Evolutionary conservation across 1,140 invertebrate species (phyloP).

Genomic region (Aplysia californica): DNA sequence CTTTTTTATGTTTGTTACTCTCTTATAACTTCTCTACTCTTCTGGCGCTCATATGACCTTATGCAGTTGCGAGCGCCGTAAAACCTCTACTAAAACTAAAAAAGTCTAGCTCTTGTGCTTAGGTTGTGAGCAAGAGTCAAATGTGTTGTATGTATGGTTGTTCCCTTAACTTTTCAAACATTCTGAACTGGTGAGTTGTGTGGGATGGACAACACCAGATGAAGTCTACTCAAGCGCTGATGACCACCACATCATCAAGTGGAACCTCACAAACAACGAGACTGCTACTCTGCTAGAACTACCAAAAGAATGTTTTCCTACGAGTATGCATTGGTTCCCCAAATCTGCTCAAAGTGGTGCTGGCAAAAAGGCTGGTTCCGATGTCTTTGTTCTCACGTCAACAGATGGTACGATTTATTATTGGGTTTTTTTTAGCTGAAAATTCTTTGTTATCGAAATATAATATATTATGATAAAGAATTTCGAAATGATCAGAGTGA

Average conservation of each 20-base stretch:
- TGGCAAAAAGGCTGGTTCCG: constrained; percentile 78
- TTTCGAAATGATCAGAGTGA: not conserved
- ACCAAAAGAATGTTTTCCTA: constrained; percentile 86
- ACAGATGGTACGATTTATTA: constrained; percentile 82
- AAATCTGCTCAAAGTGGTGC: constrained; percentile 69
- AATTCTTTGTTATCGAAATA: too few species aligned
- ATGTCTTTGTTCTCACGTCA: constrained; percentile 87
- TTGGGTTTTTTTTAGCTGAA: too few species aligned
- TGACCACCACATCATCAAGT: constrained; percentile 89
- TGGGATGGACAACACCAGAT: constrained; percentile 91
- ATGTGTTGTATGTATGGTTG: not conserved
- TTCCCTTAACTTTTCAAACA: constrained; percentile 69
- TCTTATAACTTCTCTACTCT: not conserved
- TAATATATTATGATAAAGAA: not conserved
- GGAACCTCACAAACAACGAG: constrained; percentile 84
- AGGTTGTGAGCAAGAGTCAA: too few species aligned
- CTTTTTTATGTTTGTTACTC: not conserved
- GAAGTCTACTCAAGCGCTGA: constrained; percentile 93
- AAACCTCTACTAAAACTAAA: not conserved
- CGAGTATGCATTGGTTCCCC: constrained; percentile 87
- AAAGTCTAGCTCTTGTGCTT: too few species aligned
- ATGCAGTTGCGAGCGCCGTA: not conserved
- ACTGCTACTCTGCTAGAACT: constrained; percentile 81
- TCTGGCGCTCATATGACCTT: not conserved
- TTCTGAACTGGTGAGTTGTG: constrained; percentile 82